Evolutionary conservation across 2,113 vertebrate species (phyloP).

Genomic region (Phrynosoma blainvillii): DNA sequence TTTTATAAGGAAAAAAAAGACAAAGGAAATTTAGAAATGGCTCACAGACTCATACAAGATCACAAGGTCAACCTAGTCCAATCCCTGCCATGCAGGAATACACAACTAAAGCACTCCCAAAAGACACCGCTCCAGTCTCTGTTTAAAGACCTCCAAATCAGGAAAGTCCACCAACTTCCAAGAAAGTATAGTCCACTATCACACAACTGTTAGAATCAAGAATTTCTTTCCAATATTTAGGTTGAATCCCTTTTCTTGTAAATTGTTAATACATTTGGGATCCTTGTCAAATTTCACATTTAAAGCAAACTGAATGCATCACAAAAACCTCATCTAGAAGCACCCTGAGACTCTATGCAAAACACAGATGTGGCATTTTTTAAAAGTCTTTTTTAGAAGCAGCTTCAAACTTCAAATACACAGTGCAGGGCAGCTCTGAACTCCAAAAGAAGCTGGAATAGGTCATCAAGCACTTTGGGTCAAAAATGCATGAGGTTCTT

Average conservation of each 20-base stretch:
- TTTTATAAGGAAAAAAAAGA: not conserved
- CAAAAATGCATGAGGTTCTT: not conserved
- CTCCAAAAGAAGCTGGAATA: not conserved
- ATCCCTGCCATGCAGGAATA: no score
- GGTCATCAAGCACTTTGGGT: not conserved
- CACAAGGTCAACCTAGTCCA: no score
- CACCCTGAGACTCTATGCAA: not conserved
- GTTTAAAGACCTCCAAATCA: no score
- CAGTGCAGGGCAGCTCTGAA: not conserved
- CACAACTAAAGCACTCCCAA: no score
- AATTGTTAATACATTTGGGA: not conserved
- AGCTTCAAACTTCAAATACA: not conserved
- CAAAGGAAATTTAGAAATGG: no score
- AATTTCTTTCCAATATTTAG: no score
- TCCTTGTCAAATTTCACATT: not conserved
- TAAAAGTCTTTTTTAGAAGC: not conserved
- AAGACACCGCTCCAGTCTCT: no score
- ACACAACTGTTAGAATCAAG: no score
- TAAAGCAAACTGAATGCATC: not conserved
- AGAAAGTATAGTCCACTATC: no score
- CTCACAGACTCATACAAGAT: no score
- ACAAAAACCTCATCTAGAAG: not conserved
- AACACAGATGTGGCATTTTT: not conserved
- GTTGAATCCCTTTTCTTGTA: no score
- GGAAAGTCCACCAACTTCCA: no score